Conservation (phyloP, 2,797 vertebrate species). For the Pseudotriccus pelzelni region DNA sequence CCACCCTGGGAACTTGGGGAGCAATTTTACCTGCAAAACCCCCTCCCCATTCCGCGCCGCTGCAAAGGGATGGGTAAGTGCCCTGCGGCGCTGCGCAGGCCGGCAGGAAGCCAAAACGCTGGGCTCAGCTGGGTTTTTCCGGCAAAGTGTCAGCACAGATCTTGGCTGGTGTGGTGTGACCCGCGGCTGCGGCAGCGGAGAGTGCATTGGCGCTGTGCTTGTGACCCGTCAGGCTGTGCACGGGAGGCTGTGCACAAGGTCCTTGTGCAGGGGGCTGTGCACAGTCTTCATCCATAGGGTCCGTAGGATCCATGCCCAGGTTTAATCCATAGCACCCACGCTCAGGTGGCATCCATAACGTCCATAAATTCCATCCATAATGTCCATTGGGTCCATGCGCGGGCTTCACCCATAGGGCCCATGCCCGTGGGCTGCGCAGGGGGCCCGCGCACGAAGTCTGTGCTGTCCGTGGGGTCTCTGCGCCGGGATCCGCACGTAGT, state of each 20-base stretch:
- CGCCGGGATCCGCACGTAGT: too few species aligned
- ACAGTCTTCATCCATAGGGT: background rate
- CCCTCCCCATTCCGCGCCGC: background rate
- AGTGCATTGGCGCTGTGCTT: accelerated
- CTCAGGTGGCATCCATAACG: background rate
- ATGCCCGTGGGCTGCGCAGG: too few species aligned
- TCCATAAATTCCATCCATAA: background rate
- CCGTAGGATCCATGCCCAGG: background rate
- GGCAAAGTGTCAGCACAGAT: background rate
- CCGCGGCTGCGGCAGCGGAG: accelerated
- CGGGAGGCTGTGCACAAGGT: too few species aligned
- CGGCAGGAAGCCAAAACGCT: background rate
- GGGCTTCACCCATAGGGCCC: background rate
- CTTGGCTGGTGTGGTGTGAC: background rate
- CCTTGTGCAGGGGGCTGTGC: too few species aligned
- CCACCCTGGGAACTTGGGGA: background rate
- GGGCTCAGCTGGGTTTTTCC: background rate
- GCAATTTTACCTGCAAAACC: background rate
- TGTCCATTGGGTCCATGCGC: background rate
- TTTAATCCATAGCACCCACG: background rate
- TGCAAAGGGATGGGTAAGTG: too few species aligned
- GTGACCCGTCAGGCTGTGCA: background rate
- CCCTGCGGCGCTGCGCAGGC: background rate
- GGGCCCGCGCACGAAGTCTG: background rate
- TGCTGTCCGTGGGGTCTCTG: background rate